Percentiles rank a stretch among this genome's conserved stretches.
These are phyloP conservation scores for Nautilus pompilius DNA, from an alignment of 1,140 invertebrate genomes.

Conservation along the genomic window DNA sequence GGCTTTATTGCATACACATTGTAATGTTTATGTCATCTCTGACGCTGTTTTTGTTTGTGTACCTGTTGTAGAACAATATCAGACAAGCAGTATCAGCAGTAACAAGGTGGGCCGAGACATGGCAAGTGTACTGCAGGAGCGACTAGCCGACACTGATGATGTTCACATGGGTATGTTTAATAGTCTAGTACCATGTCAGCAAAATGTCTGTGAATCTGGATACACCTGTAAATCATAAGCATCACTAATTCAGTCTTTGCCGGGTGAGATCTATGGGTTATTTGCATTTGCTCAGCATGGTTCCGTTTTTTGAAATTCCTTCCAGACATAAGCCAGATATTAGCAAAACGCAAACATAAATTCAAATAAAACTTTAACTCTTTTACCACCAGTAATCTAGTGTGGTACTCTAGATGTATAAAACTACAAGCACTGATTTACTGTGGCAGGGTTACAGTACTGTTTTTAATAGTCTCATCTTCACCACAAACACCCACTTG, in stretches of 20 bases:
- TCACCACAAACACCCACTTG: too few species aligned
- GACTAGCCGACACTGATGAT: constrained; percentile 26
- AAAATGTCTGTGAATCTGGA: too few species aligned
- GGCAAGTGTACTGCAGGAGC: constrained; percentile 55
- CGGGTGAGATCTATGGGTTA: constrained; percentile 4
- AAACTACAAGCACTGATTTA: too few species aligned
- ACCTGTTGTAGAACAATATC: constrained; percentile 10
- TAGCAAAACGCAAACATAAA: too few species aligned
- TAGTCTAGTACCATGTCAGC: too few species aligned
- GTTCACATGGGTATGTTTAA: constrained; percentile 35
- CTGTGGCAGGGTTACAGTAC: too few species aligned
- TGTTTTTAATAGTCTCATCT: too few species aligned
- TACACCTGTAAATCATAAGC: background rate
- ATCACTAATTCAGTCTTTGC: background rate
- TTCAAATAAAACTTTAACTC: too few species aligned
- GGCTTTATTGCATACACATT: background rate
- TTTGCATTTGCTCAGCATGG: constrained; percentile 1
- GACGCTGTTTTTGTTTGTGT: background rate
- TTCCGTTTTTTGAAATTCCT: too few species aligned
- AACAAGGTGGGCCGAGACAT: constrained; percentile 60
- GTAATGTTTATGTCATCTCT: background rate
- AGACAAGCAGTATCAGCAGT: constrained; percentile 34
- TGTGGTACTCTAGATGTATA: too few species aligned
- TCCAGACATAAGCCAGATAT: too few species aligned
- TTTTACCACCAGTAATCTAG: too few species aligned